Conservation (phyloP, 1,140 invertebrate species). For the Dendrolimus kikuchii region DNA sequence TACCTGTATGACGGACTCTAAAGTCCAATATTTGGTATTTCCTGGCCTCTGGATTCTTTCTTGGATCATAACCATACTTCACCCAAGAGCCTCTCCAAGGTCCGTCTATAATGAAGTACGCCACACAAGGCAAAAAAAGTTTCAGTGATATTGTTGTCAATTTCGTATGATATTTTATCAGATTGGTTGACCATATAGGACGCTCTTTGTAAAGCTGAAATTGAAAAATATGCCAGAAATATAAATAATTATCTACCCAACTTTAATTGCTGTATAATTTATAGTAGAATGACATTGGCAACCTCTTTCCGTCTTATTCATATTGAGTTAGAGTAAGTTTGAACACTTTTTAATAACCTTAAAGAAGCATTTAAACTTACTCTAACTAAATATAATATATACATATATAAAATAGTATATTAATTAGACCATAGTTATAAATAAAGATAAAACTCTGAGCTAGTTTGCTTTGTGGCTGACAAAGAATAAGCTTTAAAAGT, state of each 20-base stretch:
- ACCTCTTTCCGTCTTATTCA: no score
- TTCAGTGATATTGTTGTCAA: slow-evolving; percentile 79
- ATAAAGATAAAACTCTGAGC: no score
- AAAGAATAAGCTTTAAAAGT: no score
- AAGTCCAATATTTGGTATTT: slow-evolving; percentile 92
- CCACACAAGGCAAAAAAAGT: slow-evolving; percentile 84
- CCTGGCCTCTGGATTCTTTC: slow-evolving; percentile 82
- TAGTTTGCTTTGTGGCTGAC: no score
- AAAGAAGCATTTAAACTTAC: no score
- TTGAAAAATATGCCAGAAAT: slow-evolving; percentile 5
- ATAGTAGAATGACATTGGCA: no score
- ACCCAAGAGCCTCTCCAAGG: slow-evolving; percentile 93
- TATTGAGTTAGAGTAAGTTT: no score
- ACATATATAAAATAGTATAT: no score
- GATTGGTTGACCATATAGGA: slow-evolving; percentile 90
- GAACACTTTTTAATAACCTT: no score
- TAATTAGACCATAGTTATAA: no score
- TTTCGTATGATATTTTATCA: slow-evolving; percentile 78
- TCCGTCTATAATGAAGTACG: slow-evolving; percentile 89
- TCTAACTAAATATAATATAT: no score
- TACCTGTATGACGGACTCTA: slow-evolving; percentile 80
- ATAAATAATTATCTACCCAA: neutral
- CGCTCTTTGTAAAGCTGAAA: slow-evolving; percentile 80
- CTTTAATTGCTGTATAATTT: no score
- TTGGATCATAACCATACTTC: slow-evolving; percentile 89